Conservation (phyloP, 2,888 invertebrate species). For the Drosophila anomalata region DNA sequence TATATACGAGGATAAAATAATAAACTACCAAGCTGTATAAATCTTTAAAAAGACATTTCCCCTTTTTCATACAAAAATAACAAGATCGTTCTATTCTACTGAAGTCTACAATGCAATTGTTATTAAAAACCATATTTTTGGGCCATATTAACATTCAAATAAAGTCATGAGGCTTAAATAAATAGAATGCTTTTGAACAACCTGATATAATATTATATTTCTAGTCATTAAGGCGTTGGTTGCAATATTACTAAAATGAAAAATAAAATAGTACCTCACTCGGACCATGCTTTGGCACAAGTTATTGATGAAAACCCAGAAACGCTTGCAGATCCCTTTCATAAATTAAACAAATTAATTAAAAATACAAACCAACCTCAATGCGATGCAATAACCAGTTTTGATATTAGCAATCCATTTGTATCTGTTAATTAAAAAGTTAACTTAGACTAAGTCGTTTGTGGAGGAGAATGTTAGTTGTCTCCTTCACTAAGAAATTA, state of each 20-base stretch:
- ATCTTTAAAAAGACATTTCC: slow-evolving; percentile 20
- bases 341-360: neutral
- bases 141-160: neutral
- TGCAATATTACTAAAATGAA: slow-evolving; percentile 10
- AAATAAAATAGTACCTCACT: slow-evolving; percentile 11
- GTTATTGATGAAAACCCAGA: neutral
- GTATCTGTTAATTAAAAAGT: slow-evolving; percentile 6
- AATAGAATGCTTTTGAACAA: slow-evolving; percentile 5
- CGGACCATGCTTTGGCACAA: slow-evolving; percentile 31
- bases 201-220: slow-evolving; percentile 6
- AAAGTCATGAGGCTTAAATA: neutral
- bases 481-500: neutral
- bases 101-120: neutral
- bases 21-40: slow-evolving; percentile 9
- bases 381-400: slow-evolving; percentile 17
- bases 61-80: neutral
- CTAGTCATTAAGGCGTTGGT: slow-evolving; percentile 9
- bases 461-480: slow-evolving; percentile 5
- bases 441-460: slow-evolving; percentile 23
- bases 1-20: neutral
- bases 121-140: neutral
- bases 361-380: slow-evolving; percentile 12
- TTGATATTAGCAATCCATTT: slow-evolving; percentile 15
- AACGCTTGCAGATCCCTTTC: neutral
- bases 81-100: neutral